A percentile compares a stretch with the other conserved stretches of the same genome.
These are phyloP conservation scores for Botrylloides violaceus DNA, from an alignment of 23 tunicate species.

Conservation along the genomic window DNA sequence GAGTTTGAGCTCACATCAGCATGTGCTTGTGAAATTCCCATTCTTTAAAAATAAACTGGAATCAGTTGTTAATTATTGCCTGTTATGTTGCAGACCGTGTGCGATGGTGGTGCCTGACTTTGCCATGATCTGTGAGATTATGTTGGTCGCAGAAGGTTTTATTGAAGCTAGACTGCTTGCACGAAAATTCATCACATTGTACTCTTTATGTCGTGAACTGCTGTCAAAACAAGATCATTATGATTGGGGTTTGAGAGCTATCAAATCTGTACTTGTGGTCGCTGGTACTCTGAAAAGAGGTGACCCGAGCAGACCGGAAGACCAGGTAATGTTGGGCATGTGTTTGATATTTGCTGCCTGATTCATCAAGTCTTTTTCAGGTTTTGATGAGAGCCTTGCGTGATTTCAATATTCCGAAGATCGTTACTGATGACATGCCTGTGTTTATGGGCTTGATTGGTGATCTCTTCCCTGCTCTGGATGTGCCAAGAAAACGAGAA, in stretches of 20 bases:
- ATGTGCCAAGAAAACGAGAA: slow-evolving; percentile 94
- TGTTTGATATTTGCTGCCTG: neutral
- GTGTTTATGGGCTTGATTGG: slow-evolving; percentile 97
- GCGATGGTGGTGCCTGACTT: slow-evolving; percentile 99
- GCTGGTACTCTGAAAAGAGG: slow-evolving; percentile 96
- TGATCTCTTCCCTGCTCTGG: slow-evolving; percentile 93
- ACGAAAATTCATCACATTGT: slow-evolving; percentile 93
- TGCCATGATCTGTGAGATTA: slow-evolving; percentile 96
- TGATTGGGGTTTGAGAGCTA: slow-evolving; percentile 98
- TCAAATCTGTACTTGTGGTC: slow-evolving; percentile 97
- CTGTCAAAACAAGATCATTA: slow-evolving; percentile 94
- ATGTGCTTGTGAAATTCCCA: too few relatives aligned
- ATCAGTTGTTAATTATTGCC: too few relatives aligned
- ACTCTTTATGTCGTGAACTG: slow-evolving; percentile 93
- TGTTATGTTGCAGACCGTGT: slow-evolving; percentile 75
- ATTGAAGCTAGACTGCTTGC: slow-evolving; percentile 90
- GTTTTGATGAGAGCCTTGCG: slow-evolving; percentile 96
- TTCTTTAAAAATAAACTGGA: too few relatives aligned
- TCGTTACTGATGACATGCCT: slow-evolving; percentile 96
- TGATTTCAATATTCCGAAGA: slow-evolving; percentile 97
- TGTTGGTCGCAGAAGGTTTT: slow-evolving; percentile 99
- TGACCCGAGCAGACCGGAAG: slow-evolving; percentile 92
- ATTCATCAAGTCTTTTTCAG: slow-evolving; percentile 5
- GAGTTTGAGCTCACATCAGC: too few relatives aligned
- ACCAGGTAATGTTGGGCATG: slow-evolving; percentile 43